These are phyloP conservation scores for Euleptes europaea DNA, from an alignment of 2,113 vertebrate species.

Conservation along the genomic window DNA sequence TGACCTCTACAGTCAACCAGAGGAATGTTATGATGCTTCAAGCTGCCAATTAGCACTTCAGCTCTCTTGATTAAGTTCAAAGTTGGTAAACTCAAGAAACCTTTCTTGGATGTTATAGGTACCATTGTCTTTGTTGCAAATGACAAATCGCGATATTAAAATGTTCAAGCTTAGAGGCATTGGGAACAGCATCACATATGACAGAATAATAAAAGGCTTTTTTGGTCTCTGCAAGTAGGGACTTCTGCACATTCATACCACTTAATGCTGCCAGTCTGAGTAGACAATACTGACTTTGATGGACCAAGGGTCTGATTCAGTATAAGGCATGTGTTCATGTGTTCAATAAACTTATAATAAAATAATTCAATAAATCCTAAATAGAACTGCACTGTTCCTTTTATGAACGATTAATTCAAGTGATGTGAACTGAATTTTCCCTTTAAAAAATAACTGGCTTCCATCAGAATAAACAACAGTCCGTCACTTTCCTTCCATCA, in stretches of 20 bases:
- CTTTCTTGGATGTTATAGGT: background rate
- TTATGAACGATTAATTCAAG: background rate
- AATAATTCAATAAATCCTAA: no score
- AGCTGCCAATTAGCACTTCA: background rate
- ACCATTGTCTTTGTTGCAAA: background rate
- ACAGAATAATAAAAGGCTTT: background rate
- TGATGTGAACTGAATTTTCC: background rate
- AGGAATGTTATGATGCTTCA: no score
- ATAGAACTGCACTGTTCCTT: no score
- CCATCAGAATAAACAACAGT: background rate
- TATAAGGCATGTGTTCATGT: no score
- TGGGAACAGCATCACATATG: background rate
- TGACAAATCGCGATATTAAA: background rate
- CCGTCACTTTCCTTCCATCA: no score
- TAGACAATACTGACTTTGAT: no score
- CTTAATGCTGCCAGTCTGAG: no score
- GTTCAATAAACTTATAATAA: no score
- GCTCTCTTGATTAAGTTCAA: background rate
- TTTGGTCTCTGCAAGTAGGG: background rate
- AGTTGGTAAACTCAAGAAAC: background rate
- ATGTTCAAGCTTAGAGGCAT: background rate
- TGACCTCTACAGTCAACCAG: no score
- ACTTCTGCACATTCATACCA: background rate
- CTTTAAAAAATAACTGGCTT: no score
- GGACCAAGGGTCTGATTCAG: no score